Conservation (phyloP, 2,888 invertebrate species). For the Ennomos erosarius region DNA sequence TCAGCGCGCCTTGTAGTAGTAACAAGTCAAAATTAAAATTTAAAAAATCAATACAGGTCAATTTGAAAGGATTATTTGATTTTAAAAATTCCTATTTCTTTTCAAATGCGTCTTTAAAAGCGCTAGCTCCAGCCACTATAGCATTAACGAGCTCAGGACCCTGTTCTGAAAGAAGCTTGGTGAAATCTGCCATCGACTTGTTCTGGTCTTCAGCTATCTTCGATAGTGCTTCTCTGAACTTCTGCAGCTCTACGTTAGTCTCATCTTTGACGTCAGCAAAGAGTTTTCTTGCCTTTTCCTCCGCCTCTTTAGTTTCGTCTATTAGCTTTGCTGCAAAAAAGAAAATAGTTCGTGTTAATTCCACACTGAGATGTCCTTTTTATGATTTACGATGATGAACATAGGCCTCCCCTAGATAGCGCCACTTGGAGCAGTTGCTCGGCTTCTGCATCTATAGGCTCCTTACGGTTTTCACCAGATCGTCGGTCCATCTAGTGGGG, state of each 20-base stretch:
- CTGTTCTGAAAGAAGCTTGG: constrained; percentile 46
- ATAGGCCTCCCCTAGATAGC: too few species aligned
- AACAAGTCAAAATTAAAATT: too few species aligned
- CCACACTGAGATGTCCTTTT: too few species aligned
- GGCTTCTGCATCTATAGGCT: too few species aligned
- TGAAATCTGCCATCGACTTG: constrained; percentile 46
- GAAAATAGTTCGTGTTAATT: background rate
- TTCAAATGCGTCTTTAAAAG: constrained; percentile 51
- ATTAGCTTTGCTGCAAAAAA: constrained; percentile 46
- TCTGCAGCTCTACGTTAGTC: constrained; percentile 43
- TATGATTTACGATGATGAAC: too few species aligned
- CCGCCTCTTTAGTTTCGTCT: constrained; percentile 47
- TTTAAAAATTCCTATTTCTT: too few species aligned
- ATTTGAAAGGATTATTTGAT: too few species aligned
- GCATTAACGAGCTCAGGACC: constrained; percentile 52
- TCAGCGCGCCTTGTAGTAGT: too few species aligned
- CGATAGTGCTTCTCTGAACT: constrained; percentile 53
- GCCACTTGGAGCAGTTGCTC: too few species aligned
- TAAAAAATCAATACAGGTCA: too few species aligned
- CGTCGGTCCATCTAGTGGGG: too few species aligned
- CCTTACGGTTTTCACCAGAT: too few species aligned
- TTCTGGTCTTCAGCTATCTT: constrained; percentile 53
- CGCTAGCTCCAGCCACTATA: constrained; percentile 48
- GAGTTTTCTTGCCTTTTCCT: constrained; percentile 52
- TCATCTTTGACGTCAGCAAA: constrained; percentile 46